phyloP scores from a whole-genome alignment of 2,888 invertebrate species.

The Halocaridina rubra region DNA sequence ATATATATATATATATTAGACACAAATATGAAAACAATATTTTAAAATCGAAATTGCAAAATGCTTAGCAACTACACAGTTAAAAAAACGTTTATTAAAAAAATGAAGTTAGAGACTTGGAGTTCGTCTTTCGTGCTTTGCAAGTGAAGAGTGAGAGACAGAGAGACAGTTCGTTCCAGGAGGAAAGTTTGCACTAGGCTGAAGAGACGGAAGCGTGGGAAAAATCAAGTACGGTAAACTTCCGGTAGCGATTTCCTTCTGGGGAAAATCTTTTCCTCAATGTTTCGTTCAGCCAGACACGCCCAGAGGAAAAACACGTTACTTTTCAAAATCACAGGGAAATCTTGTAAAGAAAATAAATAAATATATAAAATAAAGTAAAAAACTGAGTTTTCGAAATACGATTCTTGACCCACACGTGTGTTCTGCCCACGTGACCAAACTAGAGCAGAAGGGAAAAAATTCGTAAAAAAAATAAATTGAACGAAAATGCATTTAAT shows the following conservation, averaged over 20 bases:
- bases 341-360: too few relatives aligned
- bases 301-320: not conserved
- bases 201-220: too few relatives aligned
- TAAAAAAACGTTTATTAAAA: too few relatives aligned
- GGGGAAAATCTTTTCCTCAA: not conserved
- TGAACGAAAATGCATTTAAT: not conserved
- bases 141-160: not conserved
- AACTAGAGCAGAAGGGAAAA: too few relatives aligned
- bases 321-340: not conserved
- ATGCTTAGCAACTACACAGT: too few relatives aligned
- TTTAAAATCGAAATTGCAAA: too few relatives aligned
- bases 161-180: not conserved
- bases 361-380: too few relatives aligned
- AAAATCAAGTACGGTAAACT: not conserved
- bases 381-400: too few relatives aligned
- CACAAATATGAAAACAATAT: not conserved
- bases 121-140: not conserved
- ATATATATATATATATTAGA: conserved; percentile 1
- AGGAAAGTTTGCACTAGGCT: too few relatives aligned
- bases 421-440: too few relatives aligned
- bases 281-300: not conserved
- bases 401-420: too few relatives aligned
- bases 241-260: not conserved
- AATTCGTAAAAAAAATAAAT: too few relatives aligned
- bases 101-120: not conserved